Evolutionary conservation across 2,797 vertebrate genomes (phyloP), one percentile per base, ranked within the genome.

Genomic region (Danio kyathit): DNA sequence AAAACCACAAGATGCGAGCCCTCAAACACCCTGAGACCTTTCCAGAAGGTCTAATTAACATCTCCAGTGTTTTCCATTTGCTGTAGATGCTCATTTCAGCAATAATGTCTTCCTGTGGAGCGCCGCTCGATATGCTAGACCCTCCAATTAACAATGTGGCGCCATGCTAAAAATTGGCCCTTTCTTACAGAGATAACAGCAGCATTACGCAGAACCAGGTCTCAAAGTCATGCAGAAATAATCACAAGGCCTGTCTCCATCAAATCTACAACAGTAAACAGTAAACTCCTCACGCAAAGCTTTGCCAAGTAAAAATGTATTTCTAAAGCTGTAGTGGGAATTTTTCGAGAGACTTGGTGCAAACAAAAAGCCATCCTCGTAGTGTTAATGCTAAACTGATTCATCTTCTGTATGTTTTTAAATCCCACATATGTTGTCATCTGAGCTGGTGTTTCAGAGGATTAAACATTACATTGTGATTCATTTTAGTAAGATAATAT

Each of bases 11-110:
- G 16, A 67, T 67, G 7, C 6, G 19, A 40, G 61, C 43, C 67
- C 78, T 79, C 74, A 38, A 77, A 82, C 61, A 43, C 38, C 66
- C 19, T 12, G 5, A 51, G 48, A 49, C 57, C 48, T 59, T 74
- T 59, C 48, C 61, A 65, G 5, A 72, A 16, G n/a, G 41, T 66
- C 61, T 74, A 57, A 79, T 70, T 78, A 69, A 21, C 7, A 0
- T 11, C 17, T 19, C 13, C 19, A 72, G 44, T 21, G 29, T 73
- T 63, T 44, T 60, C 38, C 16, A 17, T 74, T 44, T 48, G 3
- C 54, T 48, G n/a, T 17, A 51, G 41, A 66, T 29, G 11, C 13
- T n/a, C 21, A 41, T 4, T 70, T 29, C 66, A 59, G n/a, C 52
- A 54, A 75, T 21, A 7, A 56, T 64, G 19, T 6, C 17, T 56